A percentile compares a stretch with the other conserved stretches of the same genome.
phyloP scores from a whole-genome alignment of 1,140 invertebrate species.

The Bombus superbus region DNA sequence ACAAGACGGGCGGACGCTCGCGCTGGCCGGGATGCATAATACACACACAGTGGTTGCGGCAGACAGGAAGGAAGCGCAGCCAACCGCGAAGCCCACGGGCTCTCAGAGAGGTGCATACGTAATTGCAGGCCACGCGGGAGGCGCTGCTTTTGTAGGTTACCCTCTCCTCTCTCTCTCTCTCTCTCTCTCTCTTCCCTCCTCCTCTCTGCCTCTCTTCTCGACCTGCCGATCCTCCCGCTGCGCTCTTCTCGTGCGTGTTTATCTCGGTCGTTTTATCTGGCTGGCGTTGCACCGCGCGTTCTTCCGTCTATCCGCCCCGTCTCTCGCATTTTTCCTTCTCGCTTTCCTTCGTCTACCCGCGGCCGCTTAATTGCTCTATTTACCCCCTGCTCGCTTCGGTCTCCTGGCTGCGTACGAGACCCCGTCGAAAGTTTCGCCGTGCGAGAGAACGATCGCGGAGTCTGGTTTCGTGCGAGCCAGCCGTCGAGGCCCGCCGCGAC shows the following conservation, averaged over 20 bases:
- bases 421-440: background rate
- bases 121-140: constrained; percentile 76
- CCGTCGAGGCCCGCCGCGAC: too few relatives aligned
- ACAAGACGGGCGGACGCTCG: constrained; percentile 58
- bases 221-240: background rate
- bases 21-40: constrained; percentile 60
- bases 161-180: constrained; percentile 31
- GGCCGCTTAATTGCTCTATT: constrained; percentile 8
- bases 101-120: constrained; percentile 78
- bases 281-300: background rate
- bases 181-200: constrained; percentile 1
- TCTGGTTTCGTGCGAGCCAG: background rate
- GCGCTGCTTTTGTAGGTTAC: constrained; percentile 60
- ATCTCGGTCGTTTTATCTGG: background rate
- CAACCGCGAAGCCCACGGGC: constrained; percentile 80
- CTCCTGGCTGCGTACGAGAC: background rate
- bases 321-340: constrained; percentile 8
- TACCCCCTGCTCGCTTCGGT: background rate
- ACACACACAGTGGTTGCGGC: constrained; percentile 71
- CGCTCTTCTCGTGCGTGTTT: constrained; percentile 1
- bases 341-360: background rate
- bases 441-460: background rate
- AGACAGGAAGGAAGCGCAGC: constrained; percentile 83
- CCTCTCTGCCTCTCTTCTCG: background rate
- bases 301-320: constrained; percentile 1